A percentile compares a stretch with the other conserved stretches of the same genome.
These are phyloP conservation scores for Eristalinus aeneus DNA, from an alignment of 2,888 invertebrate species.

Conservation along the genomic window DNA sequence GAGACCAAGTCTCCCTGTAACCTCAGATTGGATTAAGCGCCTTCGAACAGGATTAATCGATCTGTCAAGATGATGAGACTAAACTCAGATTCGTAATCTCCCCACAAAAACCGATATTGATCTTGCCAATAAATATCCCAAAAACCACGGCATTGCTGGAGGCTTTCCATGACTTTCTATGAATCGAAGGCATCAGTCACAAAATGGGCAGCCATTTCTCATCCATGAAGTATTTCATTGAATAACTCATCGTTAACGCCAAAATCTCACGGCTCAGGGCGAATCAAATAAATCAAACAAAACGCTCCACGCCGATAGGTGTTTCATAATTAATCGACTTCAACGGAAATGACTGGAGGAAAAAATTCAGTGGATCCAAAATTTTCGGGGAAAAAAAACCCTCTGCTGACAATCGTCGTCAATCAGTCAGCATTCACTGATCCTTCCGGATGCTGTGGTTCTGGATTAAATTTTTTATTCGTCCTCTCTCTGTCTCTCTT, in stretches of 20 bases:
- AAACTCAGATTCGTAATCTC: background rate
- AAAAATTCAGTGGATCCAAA: background rate
- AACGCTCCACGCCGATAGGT: constrained; percentile 21
- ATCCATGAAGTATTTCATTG: background rate
- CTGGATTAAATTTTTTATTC: background rate
- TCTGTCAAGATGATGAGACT: background rate
- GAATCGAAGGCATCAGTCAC: background rate
- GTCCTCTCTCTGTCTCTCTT: background rate
- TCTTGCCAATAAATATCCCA: background rate
- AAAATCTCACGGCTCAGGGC: constrained; percentile 7
- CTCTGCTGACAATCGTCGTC: constrained; percentile 59
- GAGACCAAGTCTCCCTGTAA: background rate
- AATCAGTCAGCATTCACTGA: constrained; percentile 53
- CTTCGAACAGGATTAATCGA: background rate
- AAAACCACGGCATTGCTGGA: background rate
- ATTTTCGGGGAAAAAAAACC: constrained; percentile 19
- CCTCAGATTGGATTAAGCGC: background rate
- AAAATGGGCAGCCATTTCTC: background rate
- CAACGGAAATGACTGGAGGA: constrained; percentile 48
- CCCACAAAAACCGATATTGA: background rate
- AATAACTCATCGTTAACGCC: constrained; percentile 27
- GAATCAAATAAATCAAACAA: constrained; percentile 38
- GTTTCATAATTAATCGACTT: constrained; percentile 39
- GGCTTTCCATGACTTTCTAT: background rate
- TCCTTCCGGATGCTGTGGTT: constrained; percentile 49